Evolutionary conservation across 92 coral and sea anemone species (phyloP).

Genomic region (Metridium senile): DNA sequence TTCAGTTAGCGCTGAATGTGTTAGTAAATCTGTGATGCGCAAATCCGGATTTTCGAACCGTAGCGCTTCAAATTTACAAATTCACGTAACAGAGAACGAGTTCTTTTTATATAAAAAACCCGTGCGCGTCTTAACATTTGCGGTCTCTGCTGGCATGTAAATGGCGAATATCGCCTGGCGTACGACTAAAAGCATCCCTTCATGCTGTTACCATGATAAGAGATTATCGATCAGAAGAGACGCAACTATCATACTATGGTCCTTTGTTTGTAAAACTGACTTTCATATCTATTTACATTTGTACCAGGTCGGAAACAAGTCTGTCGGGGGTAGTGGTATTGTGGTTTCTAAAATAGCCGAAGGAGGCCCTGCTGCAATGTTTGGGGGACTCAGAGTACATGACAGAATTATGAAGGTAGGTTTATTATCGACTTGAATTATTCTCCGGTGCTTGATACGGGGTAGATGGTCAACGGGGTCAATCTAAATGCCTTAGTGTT

Average conservation of each 20-base stretch:
- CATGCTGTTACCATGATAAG: constrained; percentile 52
- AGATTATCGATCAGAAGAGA: constrained; percentile 42
- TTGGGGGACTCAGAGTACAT: constrained; percentile 76
- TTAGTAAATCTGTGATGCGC: constrained; percentile 33
- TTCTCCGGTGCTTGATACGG: constrained; percentile 25
- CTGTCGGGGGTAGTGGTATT: constrained; percentile 80
- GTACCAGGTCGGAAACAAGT: constrained; percentile 83
- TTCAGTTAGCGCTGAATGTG: constrained; percentile 64
- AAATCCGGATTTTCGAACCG: constrained; percentile 22
- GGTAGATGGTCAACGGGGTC: constrained; percentile 36
- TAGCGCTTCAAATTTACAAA: constrained; percentile 11
- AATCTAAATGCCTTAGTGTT: constrained; percentile 21
- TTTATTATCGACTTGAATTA: constrained; percentile 16
- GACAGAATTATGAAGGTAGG: constrained; percentile 91
- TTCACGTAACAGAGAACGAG: constrained; percentile 11
- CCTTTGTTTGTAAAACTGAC: constrained; percentile 46
- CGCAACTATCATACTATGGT: constrained; percentile 23
- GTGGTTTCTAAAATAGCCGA: constrained; percentile 97
- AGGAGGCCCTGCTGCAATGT: constrained; percentile 96
- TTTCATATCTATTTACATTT: constrained; percentile 35
- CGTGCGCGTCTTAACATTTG: constrained; percentile 1
- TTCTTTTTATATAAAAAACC: background rate
- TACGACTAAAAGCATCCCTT: constrained; percentile 32
- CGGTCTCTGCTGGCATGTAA: background rate
- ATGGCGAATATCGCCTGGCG: constrained; percentile 18